These are phyloP conservation scores for Erpobdella octoculata DNA, from an alignment of 2,888 invertebrate species.

Conservation along the genomic window DNA sequence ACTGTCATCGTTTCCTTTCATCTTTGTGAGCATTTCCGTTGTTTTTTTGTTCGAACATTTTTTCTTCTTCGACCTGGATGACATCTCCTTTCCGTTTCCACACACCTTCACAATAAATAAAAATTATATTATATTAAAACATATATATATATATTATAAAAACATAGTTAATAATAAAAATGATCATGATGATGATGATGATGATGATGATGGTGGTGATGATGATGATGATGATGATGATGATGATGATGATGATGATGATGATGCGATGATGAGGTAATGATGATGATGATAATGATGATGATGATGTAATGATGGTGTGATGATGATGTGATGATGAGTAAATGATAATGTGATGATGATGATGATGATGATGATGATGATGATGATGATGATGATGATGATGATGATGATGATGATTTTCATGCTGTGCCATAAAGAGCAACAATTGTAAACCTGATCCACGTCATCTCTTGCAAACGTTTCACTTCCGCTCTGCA, in stretches of 20 bases:
- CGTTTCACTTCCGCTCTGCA: not conserved
- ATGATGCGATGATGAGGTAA: conserved; percentile 20
- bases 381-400: conserved; percentile 27
- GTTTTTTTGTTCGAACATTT: not conserved
- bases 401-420: conserved; percentile 27
- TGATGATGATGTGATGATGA: not conserved
- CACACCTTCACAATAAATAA: too few relatives aligned
- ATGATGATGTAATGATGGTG: conserved; percentile 7
- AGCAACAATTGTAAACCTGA: not conserved
- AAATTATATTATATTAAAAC: too few relatives aligned
- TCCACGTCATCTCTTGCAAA: conserved; percentile 2
- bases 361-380: conserved; percentile 21
- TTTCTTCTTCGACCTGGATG: not conserved
- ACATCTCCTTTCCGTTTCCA: too few relatives aligned
- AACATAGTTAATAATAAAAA: too few relatives aligned
- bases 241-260: conserved; percentile 28
- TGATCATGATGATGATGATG: conserved; percentile 19
- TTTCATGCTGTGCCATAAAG: too few relatives aligned
- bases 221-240: conserved; percentile 25
- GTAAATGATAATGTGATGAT: not conserved
- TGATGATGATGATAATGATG: conserved; percentile 19
- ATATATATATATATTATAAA: too few relatives aligned
- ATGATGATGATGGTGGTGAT: conserved; percentile 24
- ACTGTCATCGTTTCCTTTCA: not conserved
- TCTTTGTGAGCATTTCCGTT: not conserved